Conservation (phyloP, 2,113 vertebrate genomes). For the Panthera tigris region DNA sequence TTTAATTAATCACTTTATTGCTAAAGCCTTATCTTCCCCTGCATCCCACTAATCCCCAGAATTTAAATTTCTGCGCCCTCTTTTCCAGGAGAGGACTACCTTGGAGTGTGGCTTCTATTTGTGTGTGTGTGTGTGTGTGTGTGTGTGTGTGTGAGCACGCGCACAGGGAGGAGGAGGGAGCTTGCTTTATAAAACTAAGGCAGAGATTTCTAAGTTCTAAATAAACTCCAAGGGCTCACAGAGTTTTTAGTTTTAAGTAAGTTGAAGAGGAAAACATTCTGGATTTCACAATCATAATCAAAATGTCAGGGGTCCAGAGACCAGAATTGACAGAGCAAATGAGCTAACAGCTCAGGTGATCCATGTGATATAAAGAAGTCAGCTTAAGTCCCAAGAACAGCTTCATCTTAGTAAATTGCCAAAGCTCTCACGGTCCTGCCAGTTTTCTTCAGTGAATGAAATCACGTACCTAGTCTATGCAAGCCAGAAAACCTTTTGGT, state of each 20-base stretch:
- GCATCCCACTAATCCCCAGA: not conserved
- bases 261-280: not conserved
- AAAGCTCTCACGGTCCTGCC: not conserved
- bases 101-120: not conserved
- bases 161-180: too few relatives aligned
- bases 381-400: not conserved
- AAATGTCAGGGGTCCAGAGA: not conserved
- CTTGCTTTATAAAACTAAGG: not conserved
- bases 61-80: not conserved
- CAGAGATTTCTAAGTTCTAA: not conserved
- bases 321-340: not conserved
- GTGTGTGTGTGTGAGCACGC: not conserved
- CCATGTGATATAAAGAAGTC: not conserved
- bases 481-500: not conserved
- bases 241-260: not conserved
- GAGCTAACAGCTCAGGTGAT: not conserved
- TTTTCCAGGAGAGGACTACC: not conserved
- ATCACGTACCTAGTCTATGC: not conserved
- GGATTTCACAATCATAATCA: not conserved
- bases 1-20: constrained; percentile 3
- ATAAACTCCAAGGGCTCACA: not conserved
- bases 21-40: not conserved
- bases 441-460: not conserved
- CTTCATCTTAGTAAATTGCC: not conserved
- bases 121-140: not conserved